Evolutionary conservation across 1,140 invertebrate species (phyloP), one percentile per base, ranked within the genome.

Genomic region (Muscidifurax raptorellus): DNA sequence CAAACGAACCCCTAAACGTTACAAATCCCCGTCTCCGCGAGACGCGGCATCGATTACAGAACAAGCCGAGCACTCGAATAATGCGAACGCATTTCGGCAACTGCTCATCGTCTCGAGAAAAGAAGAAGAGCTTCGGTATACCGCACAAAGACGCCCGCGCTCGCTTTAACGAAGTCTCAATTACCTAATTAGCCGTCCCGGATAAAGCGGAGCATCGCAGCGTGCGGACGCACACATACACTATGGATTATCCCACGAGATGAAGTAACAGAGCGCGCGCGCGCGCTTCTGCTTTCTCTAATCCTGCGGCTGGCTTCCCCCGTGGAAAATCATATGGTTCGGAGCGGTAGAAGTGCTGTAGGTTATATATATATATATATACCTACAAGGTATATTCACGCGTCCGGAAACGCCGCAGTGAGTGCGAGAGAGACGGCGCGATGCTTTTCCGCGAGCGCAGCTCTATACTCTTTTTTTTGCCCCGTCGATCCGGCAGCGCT

Each of bases 151-250:
- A 40, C n/a, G 25, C 67, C 71, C 44, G 77, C 82, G 87, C 83
- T 82, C 84, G 87, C 76, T 82, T 88, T 92, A 91, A 92, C 91
- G 89, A 91, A 90, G 85, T 83, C 88, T 89, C 87, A 90, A 92
- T 91, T 90, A 89, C 86, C 90, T 92, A 92, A 92, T 92, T 92
- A 92, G 88, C 85, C 85, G 88, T 87, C 84, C 83, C 87, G 88
- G 86, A 64, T 80, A 86, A 83, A 83, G 79, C 84, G 69, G 84
- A 75, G 78, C 47, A 69, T 83, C 9, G 25, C 36, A 10, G 15
- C 64, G 25, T 47, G 74, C 72, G 52, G 22, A 59, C 76, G n/a
- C 30, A 32, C 72, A n/a, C 9, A 52, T 7, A 66, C 18, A 18
- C 5, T 36, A 66, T 44, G 66, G 64, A 82, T 85, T 90, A 89